phyloP scores from a whole-genome alignment of 2,888 invertebrate species.

The Archips crataeganus region DNA sequence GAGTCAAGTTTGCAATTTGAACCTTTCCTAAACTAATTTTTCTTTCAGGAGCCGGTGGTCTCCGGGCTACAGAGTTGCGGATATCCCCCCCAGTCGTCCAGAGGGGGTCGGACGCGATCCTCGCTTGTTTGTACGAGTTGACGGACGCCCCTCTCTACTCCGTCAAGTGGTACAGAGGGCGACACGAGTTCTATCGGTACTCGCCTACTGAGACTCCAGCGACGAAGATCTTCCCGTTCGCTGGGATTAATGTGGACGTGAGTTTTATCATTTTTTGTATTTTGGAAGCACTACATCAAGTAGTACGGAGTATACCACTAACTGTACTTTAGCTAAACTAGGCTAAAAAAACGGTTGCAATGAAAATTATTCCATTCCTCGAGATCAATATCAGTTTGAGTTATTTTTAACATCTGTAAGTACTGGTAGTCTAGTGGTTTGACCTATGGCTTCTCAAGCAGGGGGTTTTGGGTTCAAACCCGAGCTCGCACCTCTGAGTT shows the following conservation, averaged over 20 bases:
- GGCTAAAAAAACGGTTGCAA: too few relatives aligned
- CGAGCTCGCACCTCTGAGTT: too few relatives aligned
- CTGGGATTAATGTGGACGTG: constrained; percentile 89
- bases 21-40: background rate
- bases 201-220: constrained; percentile 88
- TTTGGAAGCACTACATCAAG: background rate
- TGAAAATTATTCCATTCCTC: too few relatives aligned
- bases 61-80: constrained; percentile 82
- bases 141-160: constrained; percentile 89
- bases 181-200: constrained; percentile 88
- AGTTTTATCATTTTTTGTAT: constrained; percentile 61
- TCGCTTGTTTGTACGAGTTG: constrained; percentile 87
- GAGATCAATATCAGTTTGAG: too few relatives aligned
- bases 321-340: too few relatives aligned
- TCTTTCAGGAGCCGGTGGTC: constrained; percentile 76
- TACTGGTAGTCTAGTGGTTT: too few relatives aligned
- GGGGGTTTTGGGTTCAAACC: too few relatives aligned
- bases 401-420: too few relatives aligned
- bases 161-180: constrained; percentile 89
- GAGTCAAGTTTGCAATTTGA: too few relatives aligned
- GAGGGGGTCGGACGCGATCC: constrained; percentile 85
- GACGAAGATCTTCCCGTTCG: constrained; percentile 88
- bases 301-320: too few relatives aligned
- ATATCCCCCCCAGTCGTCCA: constrained; percentile 87
- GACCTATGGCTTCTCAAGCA: too few relatives aligned